Evolutionary conservation across 2,113 vertebrate species (phyloP).

Genomic region (Percina caprodes): DNA sequence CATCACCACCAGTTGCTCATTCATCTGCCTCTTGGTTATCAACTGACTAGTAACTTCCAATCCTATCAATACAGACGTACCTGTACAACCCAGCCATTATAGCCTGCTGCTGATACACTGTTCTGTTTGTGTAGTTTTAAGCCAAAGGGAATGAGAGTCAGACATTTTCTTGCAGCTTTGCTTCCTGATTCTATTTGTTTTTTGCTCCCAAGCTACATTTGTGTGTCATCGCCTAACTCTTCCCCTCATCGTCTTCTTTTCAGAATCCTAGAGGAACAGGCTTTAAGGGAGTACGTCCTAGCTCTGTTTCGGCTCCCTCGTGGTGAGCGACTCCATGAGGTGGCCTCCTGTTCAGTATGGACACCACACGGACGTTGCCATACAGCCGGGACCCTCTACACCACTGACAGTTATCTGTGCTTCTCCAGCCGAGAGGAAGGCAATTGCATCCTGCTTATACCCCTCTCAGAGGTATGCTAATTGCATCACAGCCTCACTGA

Average conservation of each 20-base stretch:
- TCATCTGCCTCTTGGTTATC: too few relatives aligned
- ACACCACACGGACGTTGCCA: constrained; percentile 95
- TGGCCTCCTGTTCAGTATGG: constrained; percentile 91
- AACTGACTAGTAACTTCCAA: too few relatives aligned
- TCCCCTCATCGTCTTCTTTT: neutral
- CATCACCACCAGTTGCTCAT: too few relatives aligned
- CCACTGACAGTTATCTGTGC: constrained; percentile 92
- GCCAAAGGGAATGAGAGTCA: too few relatives aligned
- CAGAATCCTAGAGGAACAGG: constrained; percentile 94
- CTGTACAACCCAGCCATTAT: too few relatives aligned
- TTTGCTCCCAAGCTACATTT: neutral
- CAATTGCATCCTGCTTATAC: constrained; percentile 90
- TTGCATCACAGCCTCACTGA: neutral
- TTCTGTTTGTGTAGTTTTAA: too few relatives aligned
- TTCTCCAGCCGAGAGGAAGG: constrained; percentile 94
- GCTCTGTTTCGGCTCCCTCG: constrained; percentile 93
- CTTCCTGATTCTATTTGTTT: neutral
- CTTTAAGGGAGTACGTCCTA: constrained; percentile 91
- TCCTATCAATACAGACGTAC: too few relatives aligned
- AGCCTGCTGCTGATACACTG: too few relatives aligned
- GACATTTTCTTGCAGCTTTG: too few relatives aligned
- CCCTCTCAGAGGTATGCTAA: constrained; percentile 90
- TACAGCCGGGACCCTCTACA: constrained; percentile 89
- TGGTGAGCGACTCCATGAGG: constrained; percentile 86
- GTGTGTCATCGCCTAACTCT: neutral